Percentiles rank a stretch among this genome's conserved stretches.
phyloP scores from a whole-genome alignment of 2,888 invertebrate species.

The Thymelicus lineola region DNA sequence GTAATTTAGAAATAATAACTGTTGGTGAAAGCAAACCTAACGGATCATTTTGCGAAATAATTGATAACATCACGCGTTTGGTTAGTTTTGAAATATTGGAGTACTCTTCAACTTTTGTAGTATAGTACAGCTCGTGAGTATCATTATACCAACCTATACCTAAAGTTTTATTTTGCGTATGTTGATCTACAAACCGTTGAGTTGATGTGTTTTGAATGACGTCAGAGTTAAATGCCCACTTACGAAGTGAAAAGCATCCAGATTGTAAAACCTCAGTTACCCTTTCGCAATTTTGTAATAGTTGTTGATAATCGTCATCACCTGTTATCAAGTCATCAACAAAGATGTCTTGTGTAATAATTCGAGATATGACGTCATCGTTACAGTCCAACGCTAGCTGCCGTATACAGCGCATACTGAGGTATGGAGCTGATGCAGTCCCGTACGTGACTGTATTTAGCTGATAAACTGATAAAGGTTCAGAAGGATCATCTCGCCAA shows the following conservation, averaged over 20 bases:
- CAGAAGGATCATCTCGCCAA: slow-evolving; percentile 54
- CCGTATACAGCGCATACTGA: too few relatives aligned
- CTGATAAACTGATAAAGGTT: too few relatives aligned
- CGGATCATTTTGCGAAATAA: slow-evolving; percentile 38
- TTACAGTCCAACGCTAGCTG: too few relatives aligned
- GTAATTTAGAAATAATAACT: slow-evolving; percentile 36
- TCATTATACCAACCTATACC: slow-evolving; percentile 40
- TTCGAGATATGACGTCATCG: too few relatives aligned
- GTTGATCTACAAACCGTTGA: slow-evolving; percentile 27
- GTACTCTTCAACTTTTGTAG: slow-evolving; percentile 11
- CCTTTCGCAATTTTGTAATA: too few relatives aligned
- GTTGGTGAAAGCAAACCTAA: slow-evolving; percentile 38
- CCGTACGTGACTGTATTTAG: too few relatives aligned
- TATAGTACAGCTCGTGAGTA: slow-evolving; percentile 38
- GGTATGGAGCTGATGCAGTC: too few relatives aligned
- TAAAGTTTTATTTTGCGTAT: slow-evolving; percentile 38
- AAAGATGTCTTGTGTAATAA: too few relatives aligned
- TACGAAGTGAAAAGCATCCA: slow-evolving; percentile 39
- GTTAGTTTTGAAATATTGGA: slow-evolving; percentile 35
- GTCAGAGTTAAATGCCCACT: slow-evolving; percentile 39
- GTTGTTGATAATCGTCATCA: too few relatives aligned
- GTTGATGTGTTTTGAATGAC: neutral
- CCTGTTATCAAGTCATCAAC: too few relatives aligned
- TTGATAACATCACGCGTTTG: slow-evolving; percentile 42
- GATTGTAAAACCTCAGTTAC: too few relatives aligned